Conservation (phyloP, 2,888 invertebrate species). For the Macrophya alboannulata region DNA sequence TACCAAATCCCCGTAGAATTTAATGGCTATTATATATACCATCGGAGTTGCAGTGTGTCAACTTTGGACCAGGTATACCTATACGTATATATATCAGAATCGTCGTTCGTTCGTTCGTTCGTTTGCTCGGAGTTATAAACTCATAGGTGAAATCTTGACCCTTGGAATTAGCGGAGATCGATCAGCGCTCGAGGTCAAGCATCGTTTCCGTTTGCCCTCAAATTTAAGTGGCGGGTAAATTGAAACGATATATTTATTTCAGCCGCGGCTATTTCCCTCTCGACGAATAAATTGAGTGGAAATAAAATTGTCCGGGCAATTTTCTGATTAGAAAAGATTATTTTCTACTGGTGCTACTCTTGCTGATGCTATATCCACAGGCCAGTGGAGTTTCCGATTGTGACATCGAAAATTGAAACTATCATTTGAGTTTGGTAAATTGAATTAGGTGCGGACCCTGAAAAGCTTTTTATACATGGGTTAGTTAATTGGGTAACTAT, state of each 20-base stretch:
- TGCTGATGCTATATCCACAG: too few species aligned
- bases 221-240: slow-evolving; percentile 70
- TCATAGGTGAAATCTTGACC: slow-evolving; percentile 36
- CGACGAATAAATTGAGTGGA: background rate
- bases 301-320: slow-evolving; percentile 14
- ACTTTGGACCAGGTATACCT: background rate
- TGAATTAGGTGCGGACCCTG: background rate
- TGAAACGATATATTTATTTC: slow-evolving; percentile 62
- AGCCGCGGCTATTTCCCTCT: slow-evolving; percentile 55
- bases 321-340: slow-evolving; percentile 12
- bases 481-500: slow-evolving; percentile 13
- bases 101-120: background rate
- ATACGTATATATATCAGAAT: background rate
- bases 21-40: background rate
- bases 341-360: background rate
- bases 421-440: slow-evolving; percentile 3
- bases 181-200: slow-evolving; percentile 64
- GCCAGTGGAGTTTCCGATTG: background rate
- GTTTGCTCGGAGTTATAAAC: slow-evolving; percentile 8
- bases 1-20: background rate
- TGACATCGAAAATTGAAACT: background rate
- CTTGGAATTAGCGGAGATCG: slow-evolving; percentile 59
- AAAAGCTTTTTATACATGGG: background rate
- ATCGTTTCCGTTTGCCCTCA: slow-evolving; percentile 58
- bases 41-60: background rate